These are phyloP conservation scores for Sula dactylatra DNA, from an alignment of 2,113 vertebrate species.

Conservation along the genomic window DNA sequence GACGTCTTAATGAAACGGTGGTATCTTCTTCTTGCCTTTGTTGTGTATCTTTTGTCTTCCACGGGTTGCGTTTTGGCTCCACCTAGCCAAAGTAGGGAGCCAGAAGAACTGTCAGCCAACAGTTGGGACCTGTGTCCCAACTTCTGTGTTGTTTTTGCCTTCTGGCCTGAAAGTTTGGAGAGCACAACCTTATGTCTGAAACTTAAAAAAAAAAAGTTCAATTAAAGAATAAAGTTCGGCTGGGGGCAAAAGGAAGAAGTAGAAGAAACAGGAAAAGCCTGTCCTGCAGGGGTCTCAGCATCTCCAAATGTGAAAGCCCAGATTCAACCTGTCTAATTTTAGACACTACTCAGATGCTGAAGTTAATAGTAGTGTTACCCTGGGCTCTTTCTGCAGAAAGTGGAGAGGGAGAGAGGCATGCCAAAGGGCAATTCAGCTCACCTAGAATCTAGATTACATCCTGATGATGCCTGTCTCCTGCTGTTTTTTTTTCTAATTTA, in stretches of 20 bases:
- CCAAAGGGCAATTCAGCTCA: neutral
- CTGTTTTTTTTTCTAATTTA: neutral
- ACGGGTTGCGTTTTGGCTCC: accelerated
- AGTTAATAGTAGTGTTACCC: neutral
- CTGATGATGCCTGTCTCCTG: neutral
- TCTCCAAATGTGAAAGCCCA: neutral
- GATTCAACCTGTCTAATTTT: neutral
- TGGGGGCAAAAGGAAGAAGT: neutral
- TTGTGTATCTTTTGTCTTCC: neutral
- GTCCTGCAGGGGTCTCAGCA: neutral
- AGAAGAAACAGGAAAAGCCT: neutral
- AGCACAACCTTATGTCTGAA: neutral
- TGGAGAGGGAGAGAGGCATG: neutral
- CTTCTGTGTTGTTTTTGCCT: neutral
- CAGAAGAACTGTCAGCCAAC: neutral
- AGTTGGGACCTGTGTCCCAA: accelerated
- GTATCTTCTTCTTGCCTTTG: neutral
- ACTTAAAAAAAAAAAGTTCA: neutral
- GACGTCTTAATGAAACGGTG: neutral
- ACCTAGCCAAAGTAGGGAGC: neutral
- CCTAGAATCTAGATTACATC: neutral
- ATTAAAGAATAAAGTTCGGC: neutral
- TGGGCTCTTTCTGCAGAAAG: neutral
- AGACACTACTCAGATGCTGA: neutral
- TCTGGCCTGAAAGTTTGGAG: neutral